Base-by-base conservation (phyloP, 2,888 invertebrate genomes). In the Leptura quadrifasciata region DNA sequence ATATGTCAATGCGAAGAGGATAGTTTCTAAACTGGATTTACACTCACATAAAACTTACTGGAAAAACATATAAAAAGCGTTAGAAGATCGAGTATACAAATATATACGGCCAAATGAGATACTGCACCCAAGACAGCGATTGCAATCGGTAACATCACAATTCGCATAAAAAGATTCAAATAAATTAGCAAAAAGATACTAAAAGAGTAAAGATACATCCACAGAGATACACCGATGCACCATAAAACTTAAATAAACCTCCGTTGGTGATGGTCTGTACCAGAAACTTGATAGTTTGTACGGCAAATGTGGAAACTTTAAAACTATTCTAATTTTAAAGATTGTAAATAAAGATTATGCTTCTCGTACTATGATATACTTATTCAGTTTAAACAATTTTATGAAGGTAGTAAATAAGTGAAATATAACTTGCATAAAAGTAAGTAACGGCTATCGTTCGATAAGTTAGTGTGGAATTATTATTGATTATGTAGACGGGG, bases 291-390 rank as follows among this genome's bases (percentile, higher is more conserved):
- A 1, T 47, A 47, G 47, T 47, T 47, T 47, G 47, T 39, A 15
- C 27, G 5, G 24, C 8, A 31, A 31, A 31, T 8, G 17, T 3
- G 27, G n/a, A 17, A 31, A 27, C n/a, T 27, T 60, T 60, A 6
- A n/a, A 60, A 60, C 31, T 60, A 31, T 60, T 24, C 6, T 60
- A 60, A 60, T 60, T 60, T 60, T 60, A 27, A 31, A 60, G 9
- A 27, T 27, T 60, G 31, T 31, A 27, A 60, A 27, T 60, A 60
- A 27, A n/a, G 58, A 27, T 60, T 24, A 31, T 47, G 60, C 31
- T 8, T n/a, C n/a, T 4, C 2, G 60, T n/a, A 47, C 47, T 47
- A 31, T 6, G 24, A 27, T 27, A 24, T 60, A 31, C 31, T 31
- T 4, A 60, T 31, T 17, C 31, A 60, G 60, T 31, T 60, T 3